Percentiles rank a stretch among this genome's conserved stretches.
Conservation (phyloP, 2,888 invertebrate genomes). For the Drosophila monieri region DNA sequence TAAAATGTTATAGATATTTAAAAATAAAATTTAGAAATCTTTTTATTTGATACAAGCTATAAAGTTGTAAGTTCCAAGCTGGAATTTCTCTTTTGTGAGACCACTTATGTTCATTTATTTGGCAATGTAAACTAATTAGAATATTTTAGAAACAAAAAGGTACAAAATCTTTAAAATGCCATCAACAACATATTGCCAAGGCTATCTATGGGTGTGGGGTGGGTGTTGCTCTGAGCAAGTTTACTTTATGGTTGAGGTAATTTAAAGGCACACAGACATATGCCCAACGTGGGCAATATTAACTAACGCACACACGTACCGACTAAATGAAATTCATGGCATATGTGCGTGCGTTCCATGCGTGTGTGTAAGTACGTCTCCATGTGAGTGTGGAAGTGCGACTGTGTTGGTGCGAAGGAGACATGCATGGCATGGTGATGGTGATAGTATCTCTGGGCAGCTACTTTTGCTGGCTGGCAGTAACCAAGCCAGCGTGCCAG, state of each 20-base stretch:
- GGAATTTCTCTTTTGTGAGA: neutral
- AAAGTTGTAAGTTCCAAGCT: no score
- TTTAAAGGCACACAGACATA: conserved; percentile 65
- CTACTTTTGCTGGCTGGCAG: conserved; percentile 40
- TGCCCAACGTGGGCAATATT: conserved; percentile 69
- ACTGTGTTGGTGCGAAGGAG: conserved; percentile 60
- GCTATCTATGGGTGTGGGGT: conserved; percentile 7
- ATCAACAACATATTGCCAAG: conserved; percentile 65
- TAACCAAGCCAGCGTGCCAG: conserved; percentile 42
- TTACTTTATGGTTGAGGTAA: conserved; percentile 75
- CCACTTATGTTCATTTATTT: neutral
- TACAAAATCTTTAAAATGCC: conserved; percentile 53
- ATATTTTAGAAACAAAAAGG: conserved; percentile 37
- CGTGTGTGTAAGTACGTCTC: conserved; percentile 23
- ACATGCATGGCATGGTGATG: conserved; percentile 69
- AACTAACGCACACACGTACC: conserved; percentile 77
- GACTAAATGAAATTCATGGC: conserved; percentile 77
- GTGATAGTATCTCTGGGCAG: conserved; percentile 64
- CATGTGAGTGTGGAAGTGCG: conserved; percentile 14
- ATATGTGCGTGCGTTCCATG: conserved; percentile 72
- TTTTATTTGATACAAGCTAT: no score
- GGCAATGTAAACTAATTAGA: conserved; percentile 58
- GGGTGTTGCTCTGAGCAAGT: conserved; percentile 30
- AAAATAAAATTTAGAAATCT: no score
- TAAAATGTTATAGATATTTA: no score